Percentiles rank a stretch among this genome's conserved stretches.
These are phyloP conservation scores for Psittacula echo DNA, from an alignment of 2,797 vertebrate genomes.

Conservation along the genomic window DNA sequence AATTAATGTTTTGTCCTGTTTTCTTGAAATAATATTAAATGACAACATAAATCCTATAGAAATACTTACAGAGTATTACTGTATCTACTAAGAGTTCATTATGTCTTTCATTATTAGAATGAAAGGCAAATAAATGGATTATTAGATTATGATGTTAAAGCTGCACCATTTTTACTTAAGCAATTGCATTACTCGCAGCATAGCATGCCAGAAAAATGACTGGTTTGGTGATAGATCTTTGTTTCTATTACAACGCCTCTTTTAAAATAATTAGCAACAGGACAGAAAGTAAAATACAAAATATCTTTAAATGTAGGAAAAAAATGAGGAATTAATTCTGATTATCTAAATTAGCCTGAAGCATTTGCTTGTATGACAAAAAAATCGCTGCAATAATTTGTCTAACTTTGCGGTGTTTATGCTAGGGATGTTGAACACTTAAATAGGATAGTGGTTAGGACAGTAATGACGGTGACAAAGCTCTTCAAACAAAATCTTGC, in stretches of 20 bases:
- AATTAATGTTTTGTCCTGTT: slow-evolving; percentile 6
- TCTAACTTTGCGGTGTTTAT: background rate
- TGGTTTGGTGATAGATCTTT: background rate
- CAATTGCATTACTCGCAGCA: background rate
- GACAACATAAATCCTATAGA: slow-evolving; percentile 45
- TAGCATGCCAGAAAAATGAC: slow-evolving; percentile 1
- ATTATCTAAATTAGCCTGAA: background rate
- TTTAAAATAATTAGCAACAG: slow-evolving; percentile 36
- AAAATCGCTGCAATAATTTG: background rate
- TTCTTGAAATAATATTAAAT: slow-evolving; percentile 55
- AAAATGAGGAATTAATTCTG: background rate
- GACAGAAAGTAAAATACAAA: background rate
- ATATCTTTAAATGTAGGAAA: background rate
- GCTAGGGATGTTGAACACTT: background rate
- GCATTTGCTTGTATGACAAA: background rate
- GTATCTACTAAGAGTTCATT: slow-evolving; percentile 31
- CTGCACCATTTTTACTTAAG: slow-evolving; percentile 45
- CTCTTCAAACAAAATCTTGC: background rate
- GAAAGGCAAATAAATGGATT: slow-evolving; percentile 45
- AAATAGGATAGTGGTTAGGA: background rate
- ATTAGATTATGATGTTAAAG: slow-evolving; percentile 41
- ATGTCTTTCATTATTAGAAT: slow-evolving; percentile 37
- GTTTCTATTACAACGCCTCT: background rate
- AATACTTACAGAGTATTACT: slow-evolving; percentile 1
- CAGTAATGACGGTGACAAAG: background rate